These are phyloP conservation scores for Bombus consobrinus DNA, from an alignment of 1,140 invertebrate genomes.

Conservation along the genomic window DNA sequence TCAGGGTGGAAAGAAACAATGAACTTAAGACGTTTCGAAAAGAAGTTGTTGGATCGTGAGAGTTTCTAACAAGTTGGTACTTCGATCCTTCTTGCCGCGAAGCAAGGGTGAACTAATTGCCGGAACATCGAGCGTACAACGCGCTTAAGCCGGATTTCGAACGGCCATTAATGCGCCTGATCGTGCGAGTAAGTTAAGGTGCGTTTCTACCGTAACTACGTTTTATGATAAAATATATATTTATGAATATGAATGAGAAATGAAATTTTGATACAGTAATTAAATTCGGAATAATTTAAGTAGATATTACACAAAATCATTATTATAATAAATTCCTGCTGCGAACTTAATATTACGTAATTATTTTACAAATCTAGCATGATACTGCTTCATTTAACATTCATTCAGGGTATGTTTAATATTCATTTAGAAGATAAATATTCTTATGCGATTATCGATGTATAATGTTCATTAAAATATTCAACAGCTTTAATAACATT, in stretches of 20 bases:
- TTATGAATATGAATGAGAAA: too few relatives aligned
- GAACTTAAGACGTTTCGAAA: neutral
- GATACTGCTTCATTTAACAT: too few relatives aligned
- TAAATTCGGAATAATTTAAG: too few relatives aligned
- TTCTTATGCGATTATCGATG: too few relatives aligned
- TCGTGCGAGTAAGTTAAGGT: slow-evolving; percentile 28
- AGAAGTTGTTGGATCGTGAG: neutral
- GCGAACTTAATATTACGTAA: too few relatives aligned
- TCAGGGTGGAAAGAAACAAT: neutral
- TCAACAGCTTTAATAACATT: neutral
- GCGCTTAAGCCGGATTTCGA: slow-evolving; percentile 41
- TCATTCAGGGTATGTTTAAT: too few relatives aligned
- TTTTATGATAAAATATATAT: neutral
- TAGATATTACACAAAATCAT: too few relatives aligned
- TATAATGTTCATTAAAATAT: neutral
- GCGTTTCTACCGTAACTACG: neutral
- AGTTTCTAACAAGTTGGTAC: neutral
- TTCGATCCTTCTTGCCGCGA: neutral
- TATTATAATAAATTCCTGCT: too few relatives aligned
- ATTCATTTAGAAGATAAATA: too few relatives aligned
- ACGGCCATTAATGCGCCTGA: slow-evolving; percentile 46
- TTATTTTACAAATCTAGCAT: too few relatives aligned
- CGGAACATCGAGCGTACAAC: slow-evolving; percentile 20
- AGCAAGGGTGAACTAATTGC: slow-evolving; percentile 30
- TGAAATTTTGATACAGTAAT: too few relatives aligned